A percentile compares a stretch with the other conserved stretches of the same genome.
phyloP scores from a whole-genome alignment of 37 sponge, comb jelly and placozoan species.

The Crambe crambe region DNA sequence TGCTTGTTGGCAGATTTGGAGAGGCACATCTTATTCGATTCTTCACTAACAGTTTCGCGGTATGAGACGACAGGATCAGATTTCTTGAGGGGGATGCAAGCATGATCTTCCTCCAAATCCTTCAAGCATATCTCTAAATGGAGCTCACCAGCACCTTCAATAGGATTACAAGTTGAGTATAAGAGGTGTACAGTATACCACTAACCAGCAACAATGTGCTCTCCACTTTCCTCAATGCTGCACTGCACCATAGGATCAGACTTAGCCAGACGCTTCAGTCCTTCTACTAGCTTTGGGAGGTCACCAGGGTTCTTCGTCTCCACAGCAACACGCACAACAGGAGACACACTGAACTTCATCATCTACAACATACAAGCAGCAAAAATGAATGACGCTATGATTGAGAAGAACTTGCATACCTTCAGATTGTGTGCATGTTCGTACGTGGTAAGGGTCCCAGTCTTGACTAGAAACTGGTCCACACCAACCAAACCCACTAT shows the following conservation, averaged over 20 bases:
- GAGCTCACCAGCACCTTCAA: slow-evolving; percentile 77
- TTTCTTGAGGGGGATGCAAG: slow-evolving; percentile 99
- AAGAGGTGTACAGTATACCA: too few relatives aligned
- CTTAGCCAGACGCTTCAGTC: slow-evolving; percentile 97
- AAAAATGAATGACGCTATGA: too few relatives aligned
- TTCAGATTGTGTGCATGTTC: slow-evolving; percentile 97
- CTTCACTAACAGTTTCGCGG: slow-evolving; percentile 88
- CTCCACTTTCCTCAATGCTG: slow-evolving; percentile 95
- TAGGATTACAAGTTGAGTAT: too few relatives aligned
- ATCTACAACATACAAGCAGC: slow-evolving; percentile 40
- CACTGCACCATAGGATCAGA: slow-evolving; percentile 99
- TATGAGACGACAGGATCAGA: slow-evolving; percentile 99
- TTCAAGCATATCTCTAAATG: slow-evolving; percentile 99
- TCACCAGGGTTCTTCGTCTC: slow-evolving; percentile 97
- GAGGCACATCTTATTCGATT: slow-evolving; percentile 75
- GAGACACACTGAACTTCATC: slow-evolving; percentile 99
- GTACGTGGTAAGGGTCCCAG: slow-evolving; percentile 95
- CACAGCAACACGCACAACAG: slow-evolving; percentile 99
- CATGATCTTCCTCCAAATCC: slow-evolving; percentile 99
- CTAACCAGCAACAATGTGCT: slow-evolving; percentile 97
- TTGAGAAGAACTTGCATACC: too few relatives aligned
- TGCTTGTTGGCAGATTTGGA: slow-evolving; percentile 99
- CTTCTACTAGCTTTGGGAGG: slow-evolving; percentile 98
- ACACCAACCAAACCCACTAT: slow-evolving; percentile 98
- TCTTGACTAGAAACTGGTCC: slow-evolving; percentile 99